Evolutionary conservation across 2,888 invertebrate species (phyloP).

Genomic region (Eueremaeus valkanovi): DNA sequence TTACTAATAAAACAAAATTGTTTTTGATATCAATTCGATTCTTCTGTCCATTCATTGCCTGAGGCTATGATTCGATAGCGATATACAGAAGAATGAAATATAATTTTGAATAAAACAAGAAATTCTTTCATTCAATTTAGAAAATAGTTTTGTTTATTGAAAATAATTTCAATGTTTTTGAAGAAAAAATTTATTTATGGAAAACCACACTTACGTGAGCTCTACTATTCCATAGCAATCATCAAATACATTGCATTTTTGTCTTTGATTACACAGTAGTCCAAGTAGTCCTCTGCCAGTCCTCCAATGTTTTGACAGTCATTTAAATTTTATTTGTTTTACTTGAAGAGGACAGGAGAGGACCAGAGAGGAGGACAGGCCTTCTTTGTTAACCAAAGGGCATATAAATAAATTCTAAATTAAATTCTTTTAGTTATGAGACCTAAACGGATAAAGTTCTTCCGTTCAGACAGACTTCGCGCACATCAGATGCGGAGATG

Average conservation of each 20-base stretch:
- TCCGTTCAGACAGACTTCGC: too few species aligned
- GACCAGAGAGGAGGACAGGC: not conserved
- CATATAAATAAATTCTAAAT: too few species aligned
- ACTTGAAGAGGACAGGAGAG: not conserved
- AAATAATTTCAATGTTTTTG: constrained; percentile 18
- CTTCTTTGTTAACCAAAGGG: not conserved
- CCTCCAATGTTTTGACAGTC: constrained; percentile 1
- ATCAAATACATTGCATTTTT: not conserved
- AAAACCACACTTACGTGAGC: constrained; percentile 25
- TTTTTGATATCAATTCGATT: not conserved
- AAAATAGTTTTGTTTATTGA: constrained; percentile 28
- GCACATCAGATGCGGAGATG: too few species aligned
- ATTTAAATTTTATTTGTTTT: constrained; percentile 5
- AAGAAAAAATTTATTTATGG: not conserved
- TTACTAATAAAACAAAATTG: not conserved
- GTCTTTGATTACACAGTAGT: constrained; percentile 6
- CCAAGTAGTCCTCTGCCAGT: not conserved
- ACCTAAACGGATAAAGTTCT: too few species aligned
- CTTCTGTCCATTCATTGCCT: constrained; percentile 2
- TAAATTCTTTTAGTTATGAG: too few species aligned
- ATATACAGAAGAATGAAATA: not conserved
- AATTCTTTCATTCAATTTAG: not conserved
- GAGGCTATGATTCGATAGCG: not conserved
- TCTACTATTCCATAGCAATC: constrained; percentile 24
- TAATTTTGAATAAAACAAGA: not conserved